Conservation (phyloP, 1,140 invertebrate species). For the Venturia canescens region DNA sequence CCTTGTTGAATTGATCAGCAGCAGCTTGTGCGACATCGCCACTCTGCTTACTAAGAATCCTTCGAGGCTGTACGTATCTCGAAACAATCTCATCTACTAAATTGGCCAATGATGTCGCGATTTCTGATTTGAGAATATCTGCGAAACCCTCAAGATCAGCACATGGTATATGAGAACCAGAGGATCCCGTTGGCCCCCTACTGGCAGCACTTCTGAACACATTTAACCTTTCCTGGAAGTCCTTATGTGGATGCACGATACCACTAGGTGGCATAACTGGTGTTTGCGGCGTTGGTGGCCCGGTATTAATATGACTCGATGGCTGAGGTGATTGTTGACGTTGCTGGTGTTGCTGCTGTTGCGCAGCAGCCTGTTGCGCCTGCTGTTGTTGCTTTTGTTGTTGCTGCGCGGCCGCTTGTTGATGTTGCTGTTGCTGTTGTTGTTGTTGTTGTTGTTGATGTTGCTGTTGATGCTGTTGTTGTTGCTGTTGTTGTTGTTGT, state of each 20-base stretch:
- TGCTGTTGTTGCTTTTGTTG: slow-evolving; percentile 65
- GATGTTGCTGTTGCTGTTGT: slow-evolving; percentile 71
- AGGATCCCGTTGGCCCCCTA: slow-evolving; percentile 68
- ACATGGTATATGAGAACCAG: slow-evolving; percentile 81
- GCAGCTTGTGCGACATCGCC: slow-evolving; percentile 83
- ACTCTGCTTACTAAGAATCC: slow-evolving; percentile 85
- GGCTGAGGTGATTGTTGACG: slow-evolving; percentile 76
- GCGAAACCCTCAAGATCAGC: slow-evolving; percentile 91
- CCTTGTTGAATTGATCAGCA: slow-evolving; percentile 89
- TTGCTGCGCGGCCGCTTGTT: slow-evolving; percentile 68
- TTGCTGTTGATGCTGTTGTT: slow-evolving; percentile 71
- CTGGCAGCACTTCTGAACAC: slow-evolving; percentile 68
- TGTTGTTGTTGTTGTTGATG: slow-evolving; percentile 71
- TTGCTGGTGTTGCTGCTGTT: slow-evolving; percentile 74
- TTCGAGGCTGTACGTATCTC: slow-evolving; percentile 88
- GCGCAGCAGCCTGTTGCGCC: slow-evolving; percentile 77
- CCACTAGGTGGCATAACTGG: slow-evolving; percentile 71
- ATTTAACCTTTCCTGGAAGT: slow-evolving; percentile 75
- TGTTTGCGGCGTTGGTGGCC: slow-evolving; percentile 72
- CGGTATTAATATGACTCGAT: slow-evolving; percentile 65
- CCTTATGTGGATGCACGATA: slow-evolving; percentile 76
- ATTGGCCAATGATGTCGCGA: slow-evolving; percentile 88
- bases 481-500: slow-evolving; percentile 72
- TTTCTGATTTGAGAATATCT: slow-evolving; percentile 92
- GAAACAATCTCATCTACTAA: slow-evolving; percentile 93